These are phyloP conservation scores for Manis pentadactyla DNA, from an alignment of 2,797 vertebrate genomes.

Conservation along the genomic window DNA sequence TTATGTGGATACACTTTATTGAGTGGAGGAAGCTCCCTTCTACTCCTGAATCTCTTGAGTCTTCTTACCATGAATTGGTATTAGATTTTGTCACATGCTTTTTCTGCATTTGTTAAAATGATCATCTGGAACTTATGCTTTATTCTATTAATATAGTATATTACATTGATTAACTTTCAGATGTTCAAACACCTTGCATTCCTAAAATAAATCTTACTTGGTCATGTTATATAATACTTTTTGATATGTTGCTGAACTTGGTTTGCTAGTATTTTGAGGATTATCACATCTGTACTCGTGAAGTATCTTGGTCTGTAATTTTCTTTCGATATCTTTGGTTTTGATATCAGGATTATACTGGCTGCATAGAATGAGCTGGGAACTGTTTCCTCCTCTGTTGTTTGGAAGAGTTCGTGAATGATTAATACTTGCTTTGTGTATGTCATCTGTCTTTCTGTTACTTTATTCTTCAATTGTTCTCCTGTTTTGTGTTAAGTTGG, in stretches of 20 bases:
- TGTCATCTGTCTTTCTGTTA: background rate
- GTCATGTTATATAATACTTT: slow-evolving; percentile 21
- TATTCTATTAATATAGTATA: background rate
- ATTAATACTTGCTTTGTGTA: slow-evolving; percentile 19
- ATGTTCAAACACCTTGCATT: background rate
- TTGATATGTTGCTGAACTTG: background rate
- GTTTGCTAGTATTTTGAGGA: slow-evolving; percentile 45
- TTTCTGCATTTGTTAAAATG: slow-evolving; percentile 17
- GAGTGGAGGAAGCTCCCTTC: background rate
- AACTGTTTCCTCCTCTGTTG: slow-evolving; percentile 12
- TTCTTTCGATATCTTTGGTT: background rate
- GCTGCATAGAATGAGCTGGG: background rate
- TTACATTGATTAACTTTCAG: background rate
- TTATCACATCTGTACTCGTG: background rate
- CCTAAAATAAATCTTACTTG: background rate
- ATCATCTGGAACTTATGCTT: background rate
- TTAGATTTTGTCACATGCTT: background rate
- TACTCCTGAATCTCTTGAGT: background rate
- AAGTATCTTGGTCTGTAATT: background rate
- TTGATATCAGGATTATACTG: background rate
- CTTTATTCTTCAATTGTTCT: background rate
- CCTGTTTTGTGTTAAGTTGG: slow-evolving; percentile 17
- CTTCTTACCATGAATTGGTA: background rate
- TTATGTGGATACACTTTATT: background rate
- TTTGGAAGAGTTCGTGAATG: background rate